phyloP scores from a whole-genome alignment of 2,113 vertebrate species.

The Lontra canadensis region DNA sequence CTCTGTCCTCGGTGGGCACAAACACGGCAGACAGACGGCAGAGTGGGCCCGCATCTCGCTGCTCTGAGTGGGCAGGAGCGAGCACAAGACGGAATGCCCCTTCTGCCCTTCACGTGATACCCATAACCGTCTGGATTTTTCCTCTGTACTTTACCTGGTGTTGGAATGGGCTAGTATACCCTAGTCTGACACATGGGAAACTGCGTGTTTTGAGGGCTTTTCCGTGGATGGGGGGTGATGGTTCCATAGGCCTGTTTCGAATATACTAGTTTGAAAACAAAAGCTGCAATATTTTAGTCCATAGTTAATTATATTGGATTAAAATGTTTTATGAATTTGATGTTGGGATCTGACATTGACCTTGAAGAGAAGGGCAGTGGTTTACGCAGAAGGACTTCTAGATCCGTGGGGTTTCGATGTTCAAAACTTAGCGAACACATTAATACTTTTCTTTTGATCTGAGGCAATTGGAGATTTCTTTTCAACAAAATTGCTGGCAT shows the following conservation, averaged over 20 bases:
- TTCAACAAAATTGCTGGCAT: conserved; percentile 9
- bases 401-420: conserved; percentile 30
- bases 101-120: accelerated
- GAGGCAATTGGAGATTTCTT: neutral
- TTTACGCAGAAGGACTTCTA: neutral
- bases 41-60: accelerated
- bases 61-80: neutral
- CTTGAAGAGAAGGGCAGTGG: neutral
- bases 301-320: neutral
- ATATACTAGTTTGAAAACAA: neutral
- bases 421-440: conserved; percentile 26
- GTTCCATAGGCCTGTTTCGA: neutral
- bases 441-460: conserved; percentile 51
- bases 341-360: neutral
- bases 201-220: neutral
- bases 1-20: neutral
- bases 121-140: accelerated
- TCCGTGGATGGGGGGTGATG: neutral
- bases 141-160: neutral
- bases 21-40: accelerated
- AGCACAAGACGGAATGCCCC: neutral
- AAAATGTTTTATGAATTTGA: neutral
- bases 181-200: accelerated
- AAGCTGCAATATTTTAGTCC: neutral
- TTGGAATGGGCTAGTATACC: accelerated